phyloP scores from a whole-genome alignment of 2,888 invertebrate genomes.

The Drosophila cognata region DNA sequence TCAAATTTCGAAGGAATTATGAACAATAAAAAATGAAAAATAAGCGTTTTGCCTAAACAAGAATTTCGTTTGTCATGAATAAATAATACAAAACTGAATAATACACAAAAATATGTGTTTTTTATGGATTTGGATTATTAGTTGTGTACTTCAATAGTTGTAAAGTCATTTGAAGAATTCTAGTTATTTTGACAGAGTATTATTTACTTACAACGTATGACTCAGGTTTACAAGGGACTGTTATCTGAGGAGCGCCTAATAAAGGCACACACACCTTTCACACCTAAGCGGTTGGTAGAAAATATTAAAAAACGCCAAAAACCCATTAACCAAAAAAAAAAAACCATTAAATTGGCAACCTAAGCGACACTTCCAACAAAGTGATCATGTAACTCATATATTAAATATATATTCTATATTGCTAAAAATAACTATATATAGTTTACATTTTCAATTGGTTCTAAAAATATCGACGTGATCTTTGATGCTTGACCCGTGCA shows the following conservation, averaged over 20 bases:
- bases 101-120: background rate
- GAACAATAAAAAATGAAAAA: background rate
- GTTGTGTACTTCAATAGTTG: background rate
- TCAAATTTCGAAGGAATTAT: background rate
- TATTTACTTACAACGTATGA: background rate
- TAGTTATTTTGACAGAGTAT: background rate
- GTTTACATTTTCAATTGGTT: constrained; percentile 33
- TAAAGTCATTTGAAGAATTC: background rate
- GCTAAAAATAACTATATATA: background rate
- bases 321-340: background rate
- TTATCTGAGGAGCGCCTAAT: background rate
- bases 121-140: background rate
- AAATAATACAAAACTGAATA: background rate
- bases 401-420: background rate
- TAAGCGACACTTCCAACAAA: constrained; percentile 27
- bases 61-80: background rate
- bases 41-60: background rate
- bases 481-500: constrained; percentile 25
- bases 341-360: background rate
- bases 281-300: constrained; percentile 20
- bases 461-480: constrained; percentile 8
- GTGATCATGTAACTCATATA: constrained; percentile 19
- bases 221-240: background rate
- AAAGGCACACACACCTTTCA: constrained; percentile 9
- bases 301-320: constrained; percentile 25